Evolutionary conservation across 2,888 invertebrate genomes (phyloP).

Genomic region (Rotaria socialis): DNA sequence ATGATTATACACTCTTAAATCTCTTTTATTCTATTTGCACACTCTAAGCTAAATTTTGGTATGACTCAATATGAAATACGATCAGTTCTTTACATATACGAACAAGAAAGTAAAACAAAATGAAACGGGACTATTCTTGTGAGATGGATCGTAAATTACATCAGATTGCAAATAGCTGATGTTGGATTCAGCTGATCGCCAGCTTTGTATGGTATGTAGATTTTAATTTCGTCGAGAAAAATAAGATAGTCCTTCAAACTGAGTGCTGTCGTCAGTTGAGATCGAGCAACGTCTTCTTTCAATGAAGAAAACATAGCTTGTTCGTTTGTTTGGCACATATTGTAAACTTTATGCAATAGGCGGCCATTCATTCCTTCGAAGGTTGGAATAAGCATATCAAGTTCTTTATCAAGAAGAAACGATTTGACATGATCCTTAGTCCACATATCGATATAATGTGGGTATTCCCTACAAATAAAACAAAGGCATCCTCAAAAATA

Average conservation of each 20-base stretch:
- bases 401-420: not conserved
- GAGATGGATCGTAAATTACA: not conserved
- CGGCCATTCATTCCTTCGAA: not conserved
- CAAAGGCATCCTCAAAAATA: too few relatives aligned
- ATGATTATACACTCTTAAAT: too few relatives aligned
- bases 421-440: not conserved
- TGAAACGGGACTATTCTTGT: not conserved
- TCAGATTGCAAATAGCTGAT: not conserved
- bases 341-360: not conserved
- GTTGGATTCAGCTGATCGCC: not conserved
- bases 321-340: not conserved
- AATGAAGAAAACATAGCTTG: not conserved
- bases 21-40: too few relatives aligned
- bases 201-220: not conserved
- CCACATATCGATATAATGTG: not conserved
- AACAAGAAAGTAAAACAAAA: too few relatives aligned
- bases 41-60: too few relatives aligned
- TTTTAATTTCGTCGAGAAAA: not conserved
- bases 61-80: too few relatives aligned
- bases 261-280: not conserved
- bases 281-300: not conserved
- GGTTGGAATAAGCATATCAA: not conserved
- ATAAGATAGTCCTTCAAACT: not conserved
- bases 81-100: too few relatives aligned
- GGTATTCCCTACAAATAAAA: not conserved